Base-by-base conservation (phyloP, 2,888 invertebrate genomes). In the Tachina fera region DNA sequence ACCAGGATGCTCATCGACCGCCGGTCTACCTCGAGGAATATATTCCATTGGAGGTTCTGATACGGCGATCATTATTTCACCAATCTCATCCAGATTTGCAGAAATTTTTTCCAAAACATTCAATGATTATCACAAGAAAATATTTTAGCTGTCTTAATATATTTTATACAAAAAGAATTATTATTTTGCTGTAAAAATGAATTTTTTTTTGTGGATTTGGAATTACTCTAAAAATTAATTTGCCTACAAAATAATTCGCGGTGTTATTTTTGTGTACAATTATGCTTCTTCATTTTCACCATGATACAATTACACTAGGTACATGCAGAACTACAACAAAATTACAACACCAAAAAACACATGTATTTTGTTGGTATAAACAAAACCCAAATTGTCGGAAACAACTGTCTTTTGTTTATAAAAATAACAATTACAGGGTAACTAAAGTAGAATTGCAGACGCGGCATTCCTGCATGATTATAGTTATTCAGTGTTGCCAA, bases 81-180 rank as follows among this genome's bases (percentile, higher is more conserved):
- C 95, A 94, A 95, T 95, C 93, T 96, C 97, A 96, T 97, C 97
- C 97, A 97, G 97, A 97, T 97, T 97, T 96, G 96, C 94, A 91
- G 92, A 80, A 87, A 87, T 86, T 82, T 80, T 75, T 61, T 76
- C 6, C 61, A 80, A 72, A 77, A 70, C 85, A 85, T 85, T 74
- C 77, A 84, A 78, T 43, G 74, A 85, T 82, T 82, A 74, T 1
- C 74, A 16, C 56, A 61, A 45, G 10, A n/a, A 61, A 61, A 68
- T 78, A 4, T 14, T 60, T 31, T 16, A 6, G 43, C 6, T 43
- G 8, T 16, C 3, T 43, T 14, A n/a, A 60, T 6, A n/a, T 49
- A 43, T 60, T 68, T 22, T 14, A 41, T n/a, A 19, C 58, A 39
- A 41, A 9, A 43, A 43, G 22, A 4, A 10, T 3, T 9, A 1